Evolutionary conservation across 2,888 invertebrate genomes (phyloP), one percentile per base, ranked within the genome.

Genomic region (Eurytoma californica): DNA sequence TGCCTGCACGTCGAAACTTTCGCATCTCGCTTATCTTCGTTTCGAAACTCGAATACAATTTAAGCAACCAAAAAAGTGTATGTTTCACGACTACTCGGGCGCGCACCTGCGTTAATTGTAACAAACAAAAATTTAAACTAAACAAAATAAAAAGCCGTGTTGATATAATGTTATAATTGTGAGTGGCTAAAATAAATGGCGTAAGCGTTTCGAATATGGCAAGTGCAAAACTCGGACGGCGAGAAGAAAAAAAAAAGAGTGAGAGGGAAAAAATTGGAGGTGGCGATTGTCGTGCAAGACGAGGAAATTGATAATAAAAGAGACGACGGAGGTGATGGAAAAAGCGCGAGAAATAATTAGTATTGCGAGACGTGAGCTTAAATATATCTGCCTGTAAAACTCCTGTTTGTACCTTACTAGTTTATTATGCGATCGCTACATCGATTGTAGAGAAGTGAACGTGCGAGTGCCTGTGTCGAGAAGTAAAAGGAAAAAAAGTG

Each of bases 331-430:
- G 20, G 20, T 9, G 69, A 60, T 28, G 47, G 47, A 18, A 51
- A 28, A 24, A 30, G 65, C 12, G 57, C 7, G 55, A 72, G 24
- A 49, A 28, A 30, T 74, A 74, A n/a, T 28, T 74, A 74, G 24
- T 63, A 72, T 68, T 57, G 51, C 67, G 80, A 82, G 77, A 84
- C 81, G 85, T 84, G 88, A 88, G 88, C 87, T 88, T 88, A 87
- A 79, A 79, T 79, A 68, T 84, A 87, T 84, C 84, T 84, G 87
- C 87, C 86, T 86, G 83, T 84, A 84, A 85, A 86, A 84, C 82
- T 86, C 86, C 85, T 86, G 84, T 88, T 88, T 88, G 86, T 88
- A 88, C 84, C 86, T 87, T 87, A 84, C 79, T 86, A 84, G 85
- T 85, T 85, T 86, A 84, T 83, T 83, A 81, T 79, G 79, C 65